Conservation (phyloP, 2,113 vertebrate species). For the Rallus limicola region DNA sequence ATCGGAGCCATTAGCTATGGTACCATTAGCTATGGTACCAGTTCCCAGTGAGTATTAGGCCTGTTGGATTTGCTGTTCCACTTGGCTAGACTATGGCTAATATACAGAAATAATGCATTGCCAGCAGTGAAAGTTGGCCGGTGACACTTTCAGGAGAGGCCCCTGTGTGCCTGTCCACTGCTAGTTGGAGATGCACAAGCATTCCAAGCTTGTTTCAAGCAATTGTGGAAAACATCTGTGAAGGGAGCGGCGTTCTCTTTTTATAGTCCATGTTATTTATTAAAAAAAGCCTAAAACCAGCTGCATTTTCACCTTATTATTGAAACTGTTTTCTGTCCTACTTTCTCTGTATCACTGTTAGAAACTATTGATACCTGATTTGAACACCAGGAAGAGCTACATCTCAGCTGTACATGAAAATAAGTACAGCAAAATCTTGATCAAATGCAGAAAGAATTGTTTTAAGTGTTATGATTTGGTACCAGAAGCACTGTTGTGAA, state of each 20-base stretch:
- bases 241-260: background rate
- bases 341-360: background rate
- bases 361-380: background rate
- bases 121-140: background rate
- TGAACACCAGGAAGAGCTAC: background rate
- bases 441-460: background rate
- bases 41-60: background rate
- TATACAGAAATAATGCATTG: background rate
- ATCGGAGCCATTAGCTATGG: background rate
- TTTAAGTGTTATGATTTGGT: background rate
- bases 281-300: background rate
- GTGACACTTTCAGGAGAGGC: background rate
- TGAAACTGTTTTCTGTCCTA: background rate
- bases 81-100: background rate
- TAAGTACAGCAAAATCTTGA: background rate
- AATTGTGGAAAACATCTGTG: background rate
- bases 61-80: accelerated
- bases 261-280: background rate
- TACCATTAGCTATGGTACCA: background rate
- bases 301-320: background rate
- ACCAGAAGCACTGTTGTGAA: background rate
- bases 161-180: background rate
- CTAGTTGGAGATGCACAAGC: background rate
- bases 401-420: background rate
- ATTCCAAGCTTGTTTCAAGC: background rate